Percentiles rank a stretch among this genome's conserved stretches.
These are phyloP conservation scores for Leptestheria dahalacensis DNA, from an alignment of 1,140 invertebrate species.

Conservation along the genomic window DNA sequence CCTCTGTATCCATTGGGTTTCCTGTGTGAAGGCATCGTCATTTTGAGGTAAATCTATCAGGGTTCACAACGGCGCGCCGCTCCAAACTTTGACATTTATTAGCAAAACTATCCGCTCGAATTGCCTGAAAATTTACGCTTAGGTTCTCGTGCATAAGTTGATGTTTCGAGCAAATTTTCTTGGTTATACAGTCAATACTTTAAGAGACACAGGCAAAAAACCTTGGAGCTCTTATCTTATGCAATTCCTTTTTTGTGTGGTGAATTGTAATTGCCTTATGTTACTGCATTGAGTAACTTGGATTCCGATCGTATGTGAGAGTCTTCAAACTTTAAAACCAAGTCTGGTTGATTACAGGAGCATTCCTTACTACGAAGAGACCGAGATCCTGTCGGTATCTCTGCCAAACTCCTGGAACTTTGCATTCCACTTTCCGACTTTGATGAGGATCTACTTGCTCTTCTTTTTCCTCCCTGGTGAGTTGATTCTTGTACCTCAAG, in stretches of 20 bases:
- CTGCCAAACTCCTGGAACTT: slow-evolving; percentile 75
- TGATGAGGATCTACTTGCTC: slow-evolving; percentile 62
- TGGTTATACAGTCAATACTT: slow-evolving; percentile 9
- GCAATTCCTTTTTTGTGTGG: no score
- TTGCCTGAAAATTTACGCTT: neutral
- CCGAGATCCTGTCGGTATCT: slow-evolving; percentile 51
- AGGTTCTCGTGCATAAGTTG: neutral
- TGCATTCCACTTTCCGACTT: slow-evolving; percentile 65
- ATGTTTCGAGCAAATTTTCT: neutral
- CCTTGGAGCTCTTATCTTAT: no score
- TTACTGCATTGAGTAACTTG: no score
- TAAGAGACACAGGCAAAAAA: no score
- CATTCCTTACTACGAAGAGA: slow-evolving; percentile 81
- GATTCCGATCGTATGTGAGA: no score
- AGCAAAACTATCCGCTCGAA: no score
- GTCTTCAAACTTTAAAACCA: no score
- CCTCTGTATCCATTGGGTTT: slow-evolving; percentile 79
- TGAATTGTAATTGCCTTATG: no score
- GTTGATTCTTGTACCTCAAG: slow-evolving; percentile 9
- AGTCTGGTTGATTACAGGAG: no score
- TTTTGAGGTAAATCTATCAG: slow-evolving; percentile 46
- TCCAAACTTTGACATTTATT: no score
- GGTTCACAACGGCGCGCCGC: no score
- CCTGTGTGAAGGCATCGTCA: slow-evolving; percentile 65
- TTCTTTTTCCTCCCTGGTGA: slow-evolving; percentile 50